These are phyloP conservation scores for Australoheros facetus DNA, from an alignment of 2,797 vertebrate species.

Conservation along the genomic window DNA sequence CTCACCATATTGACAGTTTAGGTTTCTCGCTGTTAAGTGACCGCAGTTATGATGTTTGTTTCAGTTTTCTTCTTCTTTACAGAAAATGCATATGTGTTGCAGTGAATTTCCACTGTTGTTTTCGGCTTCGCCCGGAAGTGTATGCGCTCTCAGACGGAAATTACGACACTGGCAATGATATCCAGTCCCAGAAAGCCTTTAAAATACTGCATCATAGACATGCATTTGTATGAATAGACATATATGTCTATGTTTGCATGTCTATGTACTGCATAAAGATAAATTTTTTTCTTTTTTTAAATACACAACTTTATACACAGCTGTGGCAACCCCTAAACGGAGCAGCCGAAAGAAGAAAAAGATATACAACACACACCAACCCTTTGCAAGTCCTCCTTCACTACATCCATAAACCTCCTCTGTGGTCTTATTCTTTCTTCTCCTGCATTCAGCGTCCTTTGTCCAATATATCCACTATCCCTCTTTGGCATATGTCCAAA, in stretches of 20 bases:
- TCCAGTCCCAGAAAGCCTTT: conserved; percentile 25
- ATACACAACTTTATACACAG: no score
- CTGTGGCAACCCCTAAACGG: neutral
- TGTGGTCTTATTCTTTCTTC: no score
- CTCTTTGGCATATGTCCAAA: no score
- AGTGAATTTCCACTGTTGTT: conserved; percentile 39
- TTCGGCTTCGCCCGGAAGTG: conserved; percentile 65
- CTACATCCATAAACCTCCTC: no score
- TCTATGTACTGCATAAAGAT: no score
- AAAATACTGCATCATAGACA: no score
- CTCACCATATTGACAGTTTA: conserved; percentile 72
- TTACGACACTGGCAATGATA: conserved; percentile 11
- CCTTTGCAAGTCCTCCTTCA: no score
- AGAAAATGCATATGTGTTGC: neutral
- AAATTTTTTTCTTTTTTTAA: no score
- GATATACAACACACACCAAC: neutral
- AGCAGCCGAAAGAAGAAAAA: neutral
- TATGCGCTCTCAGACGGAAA: conserved; percentile 20
- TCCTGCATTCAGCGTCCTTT: neutral
- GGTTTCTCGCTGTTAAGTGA: neutral
- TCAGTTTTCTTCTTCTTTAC: neutral
- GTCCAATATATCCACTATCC: neutral
- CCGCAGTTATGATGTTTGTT: neutral
- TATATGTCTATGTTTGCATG: no score
- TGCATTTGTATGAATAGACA: no score